Conservation (phyloP, 2,113 vertebrate species). For the Brachyhypopomus gauderio region DNA sequence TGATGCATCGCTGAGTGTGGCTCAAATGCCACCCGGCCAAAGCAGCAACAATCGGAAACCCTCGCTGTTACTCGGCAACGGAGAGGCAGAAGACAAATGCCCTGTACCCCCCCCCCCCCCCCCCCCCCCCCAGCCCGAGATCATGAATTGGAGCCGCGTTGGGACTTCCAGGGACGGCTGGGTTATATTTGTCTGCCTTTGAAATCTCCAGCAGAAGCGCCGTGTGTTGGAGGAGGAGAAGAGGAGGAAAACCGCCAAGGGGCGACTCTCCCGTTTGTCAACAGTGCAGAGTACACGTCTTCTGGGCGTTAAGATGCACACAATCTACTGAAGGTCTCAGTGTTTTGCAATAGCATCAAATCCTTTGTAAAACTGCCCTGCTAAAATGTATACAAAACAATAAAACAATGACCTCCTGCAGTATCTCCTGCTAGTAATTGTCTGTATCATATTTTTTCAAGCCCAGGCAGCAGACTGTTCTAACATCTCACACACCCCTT, state of each 20-base stretch:
- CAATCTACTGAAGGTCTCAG: neutral
- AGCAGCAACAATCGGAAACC: slow-evolving; percentile 49
- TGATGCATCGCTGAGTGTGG: slow-evolving; percentile 46
- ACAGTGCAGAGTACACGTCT: neutral
- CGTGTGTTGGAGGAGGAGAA: neutral
- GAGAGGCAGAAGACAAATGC: slow-evolving; percentile 43
- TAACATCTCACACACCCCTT: neutral
- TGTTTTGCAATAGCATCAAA: too few species aligned
- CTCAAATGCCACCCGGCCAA: slow-evolving; percentile 43
- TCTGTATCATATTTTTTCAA: neutral
- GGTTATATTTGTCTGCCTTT: slow-evolving; percentile 28
- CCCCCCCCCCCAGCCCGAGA: slow-evolving; percentile 22
- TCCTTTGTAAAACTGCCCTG: too few species aligned
- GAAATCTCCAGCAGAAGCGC: slow-evolving; percentile 32
- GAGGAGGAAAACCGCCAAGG: neutral
- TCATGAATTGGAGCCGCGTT: slow-evolving; percentile 13
- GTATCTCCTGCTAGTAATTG: neutral
- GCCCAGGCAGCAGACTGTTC: slow-evolving; percentile 3
- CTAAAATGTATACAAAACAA: neutral
- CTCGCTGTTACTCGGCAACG: slow-evolving; percentile 35
- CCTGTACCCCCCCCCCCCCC: slow-evolving; percentile 20
- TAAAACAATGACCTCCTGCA: neutral
- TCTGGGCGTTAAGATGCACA: neutral
- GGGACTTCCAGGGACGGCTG: slow-evolving; percentile 25
- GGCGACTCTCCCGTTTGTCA: neutral